A percentile compares a stretch with the other conserved stretches of the same genome.
Evolutionary conservation across 2,888 invertebrate genomes (phyloP).

Genomic region (Cactoblastis cactorum): DNA sequence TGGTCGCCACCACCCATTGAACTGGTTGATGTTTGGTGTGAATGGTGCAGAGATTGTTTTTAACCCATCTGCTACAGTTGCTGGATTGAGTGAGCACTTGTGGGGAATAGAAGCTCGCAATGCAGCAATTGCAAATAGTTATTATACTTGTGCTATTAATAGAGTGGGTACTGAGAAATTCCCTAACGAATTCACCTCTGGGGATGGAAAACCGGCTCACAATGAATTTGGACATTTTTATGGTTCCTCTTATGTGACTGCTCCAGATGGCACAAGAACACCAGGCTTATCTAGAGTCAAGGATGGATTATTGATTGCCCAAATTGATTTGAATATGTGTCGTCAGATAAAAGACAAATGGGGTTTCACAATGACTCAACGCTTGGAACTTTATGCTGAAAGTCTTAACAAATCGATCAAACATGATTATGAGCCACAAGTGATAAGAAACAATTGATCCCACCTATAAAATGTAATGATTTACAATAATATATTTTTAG

Average conservation of each 20-base stretch:
- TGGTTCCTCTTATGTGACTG: slow-evolving; percentile 96
- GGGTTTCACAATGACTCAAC: slow-evolving; percentile 98
- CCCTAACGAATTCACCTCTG: slow-evolving; percentile 79
- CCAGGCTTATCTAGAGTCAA: slow-evolving; percentile 88
- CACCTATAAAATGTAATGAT: no score
- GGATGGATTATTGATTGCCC: slow-evolving; percentile 93
- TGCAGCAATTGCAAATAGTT: slow-evolving; percentile 98
- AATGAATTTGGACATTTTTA: slow-evolving; percentile 98
- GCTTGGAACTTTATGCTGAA: slow-evolving; percentile 93
- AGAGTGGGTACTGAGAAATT: slow-evolving; percentile 95
- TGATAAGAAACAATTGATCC: slow-evolving; percentile 28
- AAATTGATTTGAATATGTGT: slow-evolving; percentile 96
- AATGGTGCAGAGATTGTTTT: slow-evolving; percentile 99
- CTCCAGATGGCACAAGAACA: slow-evolving; percentile 95
- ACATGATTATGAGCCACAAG: slow-evolving; percentile 54
- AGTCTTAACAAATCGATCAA: slow-evolving; percentile 75
- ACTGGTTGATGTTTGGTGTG: slow-evolving; percentile 98
- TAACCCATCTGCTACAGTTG: slow-evolving; percentile 98
- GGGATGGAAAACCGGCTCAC: slow-evolving; percentile 86
- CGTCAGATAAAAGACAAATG: slow-evolving; percentile 96
- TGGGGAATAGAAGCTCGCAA: slow-evolving; percentile 98
- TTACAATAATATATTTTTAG: no score
- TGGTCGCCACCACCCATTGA: slow-evolving; percentile 98
- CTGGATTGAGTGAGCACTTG: slow-evolving; percentile 90
- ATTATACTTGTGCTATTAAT: slow-evolving; percentile 95